phyloP scores from a whole-genome alignment of 1,140 invertebrate genomes.

The Zaprionus gabonicus region DNA sequence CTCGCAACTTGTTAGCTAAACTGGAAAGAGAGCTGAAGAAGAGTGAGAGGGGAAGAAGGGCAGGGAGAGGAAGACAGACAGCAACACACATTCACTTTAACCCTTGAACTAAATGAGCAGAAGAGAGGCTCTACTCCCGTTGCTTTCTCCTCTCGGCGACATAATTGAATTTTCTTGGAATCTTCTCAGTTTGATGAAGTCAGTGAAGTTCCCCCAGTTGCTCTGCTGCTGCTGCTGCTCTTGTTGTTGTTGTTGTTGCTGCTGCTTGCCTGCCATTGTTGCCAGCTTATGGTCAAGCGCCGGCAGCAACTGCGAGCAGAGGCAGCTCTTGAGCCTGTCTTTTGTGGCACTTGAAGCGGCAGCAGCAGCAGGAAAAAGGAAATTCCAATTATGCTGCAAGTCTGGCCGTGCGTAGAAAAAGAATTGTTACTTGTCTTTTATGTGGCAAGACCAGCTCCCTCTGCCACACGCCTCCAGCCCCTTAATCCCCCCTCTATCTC shows the following conservation, averaged over 20 bases:
- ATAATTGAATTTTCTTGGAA: slow-evolving; percentile 49
- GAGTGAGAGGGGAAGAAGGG: not conserved
- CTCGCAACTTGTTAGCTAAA: slow-evolving; percentile 19
- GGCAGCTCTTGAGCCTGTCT: slow-evolving; percentile 43
- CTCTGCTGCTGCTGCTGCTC: not conserved
- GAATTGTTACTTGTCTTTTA: slow-evolving; percentile 72
- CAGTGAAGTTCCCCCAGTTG: slow-evolving; percentile 19
- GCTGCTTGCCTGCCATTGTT: slow-evolving; percentile 14
- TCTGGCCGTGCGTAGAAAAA: slow-evolving; percentile 77
- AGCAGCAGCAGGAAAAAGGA: slow-evolving; percentile 73
- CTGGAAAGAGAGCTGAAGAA: not conserved
- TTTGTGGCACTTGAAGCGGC: slow-evolving; percentile 45
- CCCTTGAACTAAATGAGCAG: slow-evolving; percentile 43
- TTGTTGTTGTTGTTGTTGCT: slow-evolving; percentile 4
- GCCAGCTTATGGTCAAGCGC: slow-evolving; percentile 40
- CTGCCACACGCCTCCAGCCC: not conserved
- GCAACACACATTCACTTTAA: slow-evolving; percentile 36
- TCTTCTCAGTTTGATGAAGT: slow-evolving; percentile 42
- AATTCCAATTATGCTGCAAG: slow-evolving; percentile 82
- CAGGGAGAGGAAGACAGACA: not conserved
- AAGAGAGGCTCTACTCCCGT: not conserved
- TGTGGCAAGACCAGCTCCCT: slow-evolving; percentile 18
- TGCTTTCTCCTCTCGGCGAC: slow-evolving; percentile 31
- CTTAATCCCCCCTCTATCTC: slow-evolving; percentile 3
- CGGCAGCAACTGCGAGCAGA: slow-evolving; percentile 18